These are phyloP conservation scores for Sorex fumeus DNA, from an alignment of 2,113 vertebrate genomes.

Conservation along the genomic window DNA sequence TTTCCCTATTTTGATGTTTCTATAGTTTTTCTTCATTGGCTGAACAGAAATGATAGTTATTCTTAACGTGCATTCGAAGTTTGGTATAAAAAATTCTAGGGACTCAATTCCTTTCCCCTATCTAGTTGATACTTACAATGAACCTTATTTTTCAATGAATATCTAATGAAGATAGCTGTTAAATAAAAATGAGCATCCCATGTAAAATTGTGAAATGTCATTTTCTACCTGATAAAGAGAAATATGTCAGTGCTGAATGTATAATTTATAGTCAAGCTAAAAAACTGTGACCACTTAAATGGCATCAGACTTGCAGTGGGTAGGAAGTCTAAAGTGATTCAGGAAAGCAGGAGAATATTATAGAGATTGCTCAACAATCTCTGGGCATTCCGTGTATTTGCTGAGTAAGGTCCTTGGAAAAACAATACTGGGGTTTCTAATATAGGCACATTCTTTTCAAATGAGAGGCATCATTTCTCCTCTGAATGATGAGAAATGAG, in stretches of 20 bases:
- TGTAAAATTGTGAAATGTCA: slow-evolving; percentile 71
- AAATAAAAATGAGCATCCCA: slow-evolving; percentile 74
- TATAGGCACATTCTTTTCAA: slow-evolving; percentile 17
- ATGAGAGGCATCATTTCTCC: slow-evolving; percentile 39
- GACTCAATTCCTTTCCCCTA: not conserved
- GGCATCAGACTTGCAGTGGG: not conserved
- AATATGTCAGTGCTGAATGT: slow-evolving; percentile 34
- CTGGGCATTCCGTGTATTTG: not conserved
- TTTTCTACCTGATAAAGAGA: slow-evolving; percentile 66
- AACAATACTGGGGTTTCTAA: not conserved
- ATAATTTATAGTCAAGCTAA: slow-evolving; percentile 63
- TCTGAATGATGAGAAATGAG: not conserved
- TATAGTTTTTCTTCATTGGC: not conserved
- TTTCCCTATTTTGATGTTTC: slow-evolving; percentile 26
- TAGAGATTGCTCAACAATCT: slow-evolving; percentile 23
- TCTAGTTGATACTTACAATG: not conserved
- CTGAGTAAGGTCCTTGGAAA: slow-evolving; percentile 55
- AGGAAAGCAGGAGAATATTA: slow-evolving; percentile 42
- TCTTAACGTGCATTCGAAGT: not conserved
- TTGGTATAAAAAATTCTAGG: slow-evolving; percentile 43
- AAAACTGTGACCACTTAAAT: slow-evolving; percentile 18
- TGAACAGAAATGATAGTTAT: not conserved
- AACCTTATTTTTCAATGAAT: slow-evolving; percentile 64
- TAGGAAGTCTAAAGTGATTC: slow-evolving; percentile 40
- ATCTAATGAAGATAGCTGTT: slow-evolving; percentile 69